phyloP scores from a whole-genome alignment of 2,113 vertebrate species.

The Megaptera novaeangliae region DNA sequence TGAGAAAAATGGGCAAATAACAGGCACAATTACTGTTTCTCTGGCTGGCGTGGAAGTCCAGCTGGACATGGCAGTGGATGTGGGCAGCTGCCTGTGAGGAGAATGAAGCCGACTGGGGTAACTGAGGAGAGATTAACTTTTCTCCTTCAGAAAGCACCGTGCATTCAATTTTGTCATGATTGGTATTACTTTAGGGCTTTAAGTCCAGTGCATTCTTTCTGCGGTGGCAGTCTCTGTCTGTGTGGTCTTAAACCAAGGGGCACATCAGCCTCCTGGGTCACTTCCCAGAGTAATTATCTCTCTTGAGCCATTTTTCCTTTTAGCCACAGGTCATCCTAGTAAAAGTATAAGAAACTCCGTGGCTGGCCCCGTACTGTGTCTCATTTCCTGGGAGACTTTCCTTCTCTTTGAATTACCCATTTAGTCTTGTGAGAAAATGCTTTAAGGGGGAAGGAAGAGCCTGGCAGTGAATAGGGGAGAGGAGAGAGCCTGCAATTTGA shows the following conservation, averaged over 20 bases:
- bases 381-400: constrained; percentile 34
- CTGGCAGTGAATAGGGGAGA: neutral
- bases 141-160: neutral
- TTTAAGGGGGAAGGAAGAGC: neutral
- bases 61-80: fast-evolving
- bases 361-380: neutral
- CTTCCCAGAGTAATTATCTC: neutral
- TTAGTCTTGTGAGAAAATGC: constrained; percentile 48
- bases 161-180: neutral
- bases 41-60: neutral
- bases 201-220: neutral
- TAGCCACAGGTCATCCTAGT: neutral
- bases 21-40: neutral
- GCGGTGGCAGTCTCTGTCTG: neutral
- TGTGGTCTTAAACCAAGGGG: neutral
- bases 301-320: neutral
- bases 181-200: neutral
- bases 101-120: neutral
- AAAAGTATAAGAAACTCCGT: neutral
- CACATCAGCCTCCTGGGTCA: fast-evolving
- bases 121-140: neutral
- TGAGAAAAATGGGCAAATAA: neutral
- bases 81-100: neutral
- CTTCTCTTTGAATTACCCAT: constrained; percentile 21
- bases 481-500: constrained; percentile 17